Evolutionary conservation across 2,113 vertebrate species (phyloP), one percentile per base, ranked within the genome.

Genomic region (Centrocercus urophasianus): DNA sequence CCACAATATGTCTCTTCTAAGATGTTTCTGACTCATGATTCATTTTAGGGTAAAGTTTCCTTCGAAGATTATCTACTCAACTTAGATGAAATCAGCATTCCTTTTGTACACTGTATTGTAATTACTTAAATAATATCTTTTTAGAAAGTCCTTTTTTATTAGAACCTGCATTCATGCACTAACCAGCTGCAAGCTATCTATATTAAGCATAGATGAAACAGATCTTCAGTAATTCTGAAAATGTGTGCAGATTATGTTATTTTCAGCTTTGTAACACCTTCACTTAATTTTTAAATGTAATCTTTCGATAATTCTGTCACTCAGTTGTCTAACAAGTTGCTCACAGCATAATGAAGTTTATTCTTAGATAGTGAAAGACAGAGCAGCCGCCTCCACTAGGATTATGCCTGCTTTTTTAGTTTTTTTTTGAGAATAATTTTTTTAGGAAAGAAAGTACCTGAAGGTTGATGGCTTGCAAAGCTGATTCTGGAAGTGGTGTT

Each of bases 261-360:
- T 78, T 94, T 60, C 82, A 72, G 13, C 16, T 86, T 88, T 94
- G n/a, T 93, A 78, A 90, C 65, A 70, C 15, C 13, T 88, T 88
- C 90, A 88, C 64, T 32, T 95, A 94, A 88, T 86, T 90, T 90
- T 90, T 42, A 91, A 93, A 81, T 92, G 34, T 89, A 71, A 74
- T 93, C 45, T 91, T 86, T 73, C 80, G 83, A 36, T 83, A 84
- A 72, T 93, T 92, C 63, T 95, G 72, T 93, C 94, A 94, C 28
- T 40, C 42, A 63, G 67, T 91, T 97, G 52, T 86, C 84, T 88
- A 96, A 92, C 63, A 96, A 84, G 52, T 86, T 86, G 67, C 28
- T 96, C 57, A 75, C 25, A n/a, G 64, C 61, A 73, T 65, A 88
- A 91, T 85, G 65, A 85, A 64, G 34, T 82, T 87, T 90, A 72